phyloP scores from a whole-genome alignment of 2,888 invertebrate species.

The Andrena bucephala region DNA sequence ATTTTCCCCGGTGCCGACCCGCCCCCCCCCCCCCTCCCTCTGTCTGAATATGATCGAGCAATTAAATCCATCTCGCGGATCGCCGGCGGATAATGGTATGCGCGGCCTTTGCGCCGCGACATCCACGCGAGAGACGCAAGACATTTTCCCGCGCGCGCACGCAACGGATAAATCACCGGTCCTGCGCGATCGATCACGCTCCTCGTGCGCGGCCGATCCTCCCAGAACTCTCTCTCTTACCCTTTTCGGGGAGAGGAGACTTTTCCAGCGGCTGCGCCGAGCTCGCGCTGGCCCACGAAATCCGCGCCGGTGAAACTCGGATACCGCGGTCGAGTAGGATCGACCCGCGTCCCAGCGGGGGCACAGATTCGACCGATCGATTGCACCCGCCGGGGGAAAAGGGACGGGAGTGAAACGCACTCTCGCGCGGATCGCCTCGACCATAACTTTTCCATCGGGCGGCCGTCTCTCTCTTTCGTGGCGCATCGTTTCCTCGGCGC shows the following conservation, averaged over 20 bases:
- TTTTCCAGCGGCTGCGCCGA: slow-evolving; percentile 19
- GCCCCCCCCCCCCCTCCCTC: background rate
- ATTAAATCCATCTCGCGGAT: slow-evolving; percentile 61
- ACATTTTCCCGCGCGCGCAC: slow-evolving; percentile 50
- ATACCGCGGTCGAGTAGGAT: slow-evolving; percentile 35
- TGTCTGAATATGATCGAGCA: slow-evolving; percentile 60
- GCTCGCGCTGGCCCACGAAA: slow-evolving; percentile 7
- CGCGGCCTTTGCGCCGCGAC: slow-evolving; percentile 52
- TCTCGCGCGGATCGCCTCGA: background rate
- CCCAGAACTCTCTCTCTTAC: slow-evolving; percentile 19
- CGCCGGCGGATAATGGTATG: slow-evolving; percentile 52
- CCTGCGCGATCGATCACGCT: slow-evolving; percentile 57
- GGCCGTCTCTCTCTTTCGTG: background rate
- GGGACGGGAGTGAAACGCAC: slow-evolving; percentile 27
- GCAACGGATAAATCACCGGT: slow-evolving; percentile 60
- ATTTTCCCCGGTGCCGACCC: slow-evolving; percentile 42
- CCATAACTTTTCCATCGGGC: slow-evolving; percentile 38
- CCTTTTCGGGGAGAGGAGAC: slow-evolving; percentile 38
- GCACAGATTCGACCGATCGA: slow-evolving; percentile 27
- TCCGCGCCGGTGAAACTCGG: slow-evolving; percentile 41
- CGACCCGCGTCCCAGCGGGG: slow-evolving; percentile 1
- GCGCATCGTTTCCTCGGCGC: slow-evolving; percentile 28
- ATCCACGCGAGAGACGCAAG: slow-evolving; percentile 29
- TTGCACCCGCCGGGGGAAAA: slow-evolving; percentile 21
- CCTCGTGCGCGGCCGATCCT: slow-evolving; percentile 23